Base-by-base conservation (phyloP, 1,140 invertebrate genomes). In the Aphidius gifuensis region DNA sequence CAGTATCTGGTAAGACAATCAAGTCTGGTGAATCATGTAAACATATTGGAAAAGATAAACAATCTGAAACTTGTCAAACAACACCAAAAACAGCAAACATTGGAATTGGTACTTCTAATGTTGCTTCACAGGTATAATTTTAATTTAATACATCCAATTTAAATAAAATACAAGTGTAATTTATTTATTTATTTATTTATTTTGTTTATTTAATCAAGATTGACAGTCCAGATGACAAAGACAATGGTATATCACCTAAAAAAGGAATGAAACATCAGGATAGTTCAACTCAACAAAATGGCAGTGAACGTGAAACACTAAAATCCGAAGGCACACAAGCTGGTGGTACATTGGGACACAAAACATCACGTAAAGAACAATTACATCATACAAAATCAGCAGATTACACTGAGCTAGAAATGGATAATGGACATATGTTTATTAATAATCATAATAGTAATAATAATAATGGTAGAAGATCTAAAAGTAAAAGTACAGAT, bases 401-500 rank as follows among this genome's bases (percentile, higher is more conserved):
- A 4, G 90, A 91, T 73, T 91, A 91, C 68, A 87, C 88, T 5
- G 89, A 90, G 66, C 85, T 90, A 68, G 87, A 89, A 74, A 85
- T 87, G 75, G 85, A 85, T 68, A 80, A 80, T 66, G 69, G 77
- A n/a, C 76, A 78, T 63, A 72, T 79, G 6, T 86, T 87, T 64
- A 89, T 89, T 65, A 84, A 89, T 58, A 83, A 89, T 64, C 90
- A 89, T 65, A 84, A 89, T 58, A 83, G 89, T 64, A 90, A 90
- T 69, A 90, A 90, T 73, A 88, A 88, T 71, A 85, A 85, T 58
- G 83, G 82, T 16, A 79, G 86, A 32, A 85, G 88, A 69, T 89
- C 84, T 61, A 92, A 92, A 73, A 92, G 90, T 64, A 94, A 93
- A 79, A 93, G 91, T 79, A 93, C 92, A 32, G 92, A 94, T 78